These are phyloP conservation scores for Sorex maritimensis DNA, from an alignment of 2,797 vertebrate genomes.

Conservation along the genomic window DNA sequence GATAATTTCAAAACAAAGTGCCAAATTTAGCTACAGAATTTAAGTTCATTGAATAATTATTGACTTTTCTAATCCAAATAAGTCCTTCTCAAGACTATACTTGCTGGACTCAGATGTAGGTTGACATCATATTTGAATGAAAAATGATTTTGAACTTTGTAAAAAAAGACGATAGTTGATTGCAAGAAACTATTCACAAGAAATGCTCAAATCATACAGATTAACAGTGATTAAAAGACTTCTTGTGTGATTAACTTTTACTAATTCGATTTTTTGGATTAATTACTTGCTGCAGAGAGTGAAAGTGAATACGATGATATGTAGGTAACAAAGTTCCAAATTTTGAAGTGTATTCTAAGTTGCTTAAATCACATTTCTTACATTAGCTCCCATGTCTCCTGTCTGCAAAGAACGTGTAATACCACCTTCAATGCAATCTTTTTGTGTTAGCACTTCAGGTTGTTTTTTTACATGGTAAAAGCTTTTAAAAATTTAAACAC, in stretches of 20 bases:
- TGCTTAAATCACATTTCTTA: conserved; percentile 18
- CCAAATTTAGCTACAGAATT: conserved; percentile 49
- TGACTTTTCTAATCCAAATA: conserved; percentile 20
- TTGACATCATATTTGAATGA: conserved; percentile 25
- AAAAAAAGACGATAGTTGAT: conserved; percentile 47
- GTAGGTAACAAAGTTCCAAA: conserved; percentile 23
- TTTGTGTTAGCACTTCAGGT: conserved; percentile 28
- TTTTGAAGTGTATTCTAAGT: not conserved
- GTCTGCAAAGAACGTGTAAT: not conserved
- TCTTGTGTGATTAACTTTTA: not conserved
- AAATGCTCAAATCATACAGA: conserved; percentile 23
- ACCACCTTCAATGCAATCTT: not conserved
- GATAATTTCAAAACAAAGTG: conserved; percentile 59
- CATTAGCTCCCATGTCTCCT: not conserved
- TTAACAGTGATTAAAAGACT: not conserved
- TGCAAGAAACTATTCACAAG: conserved; percentile 30
- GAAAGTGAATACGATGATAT: not conserved
- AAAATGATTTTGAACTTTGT: conserved; percentile 43
- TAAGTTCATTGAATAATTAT: conserved; percentile 48
- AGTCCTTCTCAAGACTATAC: not conserved
- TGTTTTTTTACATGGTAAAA: conserved; percentile 31
- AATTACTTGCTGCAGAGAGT: not conserved
- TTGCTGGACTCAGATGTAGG: not conserved
- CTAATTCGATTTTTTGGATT: conserved; percentile 19
- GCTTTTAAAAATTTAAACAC: conserved; percentile 44